Percentiles rank a stretch among this genome's conserved stretches.
Evolutionary conservation across 2,113 vertebrate genomes (phyloP).

Genomic region (Climacteris rufus): DNA sequence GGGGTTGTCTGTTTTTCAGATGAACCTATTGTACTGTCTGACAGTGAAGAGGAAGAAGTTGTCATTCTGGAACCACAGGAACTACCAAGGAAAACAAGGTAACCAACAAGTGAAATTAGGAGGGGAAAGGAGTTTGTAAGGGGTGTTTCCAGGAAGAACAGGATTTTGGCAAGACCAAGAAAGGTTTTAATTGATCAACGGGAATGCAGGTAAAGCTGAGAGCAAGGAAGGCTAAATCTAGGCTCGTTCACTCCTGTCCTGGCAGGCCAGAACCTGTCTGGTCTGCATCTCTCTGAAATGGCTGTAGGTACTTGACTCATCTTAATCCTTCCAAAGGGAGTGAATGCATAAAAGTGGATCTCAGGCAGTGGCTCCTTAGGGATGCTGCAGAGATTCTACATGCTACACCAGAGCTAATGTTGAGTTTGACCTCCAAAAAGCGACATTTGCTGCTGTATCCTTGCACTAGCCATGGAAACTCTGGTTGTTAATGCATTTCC

Average conservation of each 20-base stretch:
- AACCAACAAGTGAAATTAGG: neutral
- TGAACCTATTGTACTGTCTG: conserved; percentile 85
- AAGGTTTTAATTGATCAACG: neutral
- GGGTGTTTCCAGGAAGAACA: neutral
- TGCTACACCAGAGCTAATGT: neutral
- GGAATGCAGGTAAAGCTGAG: fast-evolving
- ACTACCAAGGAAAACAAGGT: conserved; percentile 72
- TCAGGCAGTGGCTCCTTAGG: neutral
- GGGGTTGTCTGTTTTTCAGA: conserved; percentile 46
- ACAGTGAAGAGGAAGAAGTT: conserved; percentile 95
- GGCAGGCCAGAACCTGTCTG: neutral
- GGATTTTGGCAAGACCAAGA: neutral
- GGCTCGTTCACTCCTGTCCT: neutral
- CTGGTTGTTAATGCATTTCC: fast-evolving
- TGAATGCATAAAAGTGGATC: neutral
- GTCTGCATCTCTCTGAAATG: neutral
- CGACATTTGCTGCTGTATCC: neutral
- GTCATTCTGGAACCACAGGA: conserved; percentile 83
- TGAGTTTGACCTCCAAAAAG: neutral
- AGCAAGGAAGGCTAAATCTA: neutral
- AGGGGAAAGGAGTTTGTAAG: neutral
- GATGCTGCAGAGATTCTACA: neutral
- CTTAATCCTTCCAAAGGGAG: neutral
- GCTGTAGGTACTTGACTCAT: neutral
- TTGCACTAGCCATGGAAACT: neutral